Evolutionary conservation across 2,888 invertebrate species (phyloP).

Genomic region (Thera obeliscata): DNA sequence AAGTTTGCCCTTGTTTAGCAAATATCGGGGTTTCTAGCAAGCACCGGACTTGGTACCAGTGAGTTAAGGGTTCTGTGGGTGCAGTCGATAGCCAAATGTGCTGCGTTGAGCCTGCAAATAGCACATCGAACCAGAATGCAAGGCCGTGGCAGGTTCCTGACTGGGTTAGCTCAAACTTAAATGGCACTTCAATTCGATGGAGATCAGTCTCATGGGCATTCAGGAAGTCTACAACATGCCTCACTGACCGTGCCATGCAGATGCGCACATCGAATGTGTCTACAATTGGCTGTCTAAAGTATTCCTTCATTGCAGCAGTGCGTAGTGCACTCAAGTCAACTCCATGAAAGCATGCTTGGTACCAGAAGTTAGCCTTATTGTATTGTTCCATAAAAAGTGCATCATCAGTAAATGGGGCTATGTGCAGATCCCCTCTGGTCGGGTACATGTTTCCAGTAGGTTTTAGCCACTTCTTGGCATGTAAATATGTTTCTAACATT

Average conservation of each 20-base stretch:
- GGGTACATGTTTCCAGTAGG: constrained; percentile 98
- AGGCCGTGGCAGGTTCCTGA: constrained; percentile 98
- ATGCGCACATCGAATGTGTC: constrained; percentile 99
- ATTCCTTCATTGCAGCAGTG: constrained; percentile 97
- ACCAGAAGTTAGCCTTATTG: constrained; percentile 99
- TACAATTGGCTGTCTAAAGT: constrained; percentile 98
- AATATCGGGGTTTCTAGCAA: constrained; percentile 96
- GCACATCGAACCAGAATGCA: constrained; percentile 99
- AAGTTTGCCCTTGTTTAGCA: constrained; percentile 95
- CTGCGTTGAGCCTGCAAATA: constrained; percentile 95
- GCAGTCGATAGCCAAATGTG: constrained; percentile 99
- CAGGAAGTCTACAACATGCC: constrained; percentile 97
- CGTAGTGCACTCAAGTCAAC: constrained; percentile 97
- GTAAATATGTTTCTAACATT: constrained; percentile 99
- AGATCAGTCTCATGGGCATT: constrained; percentile 96
- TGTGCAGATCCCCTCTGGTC: constrained; percentile 97
- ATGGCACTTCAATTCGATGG: constrained; percentile 97
- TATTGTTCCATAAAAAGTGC: constrained; percentile 98
- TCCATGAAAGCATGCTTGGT: constrained; percentile 98
- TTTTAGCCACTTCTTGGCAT: constrained; percentile 98
- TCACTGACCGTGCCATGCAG: constrained; percentile 96
- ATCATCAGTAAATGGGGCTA: constrained; percentile 99
- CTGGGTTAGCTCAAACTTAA: constrained; percentile 95
- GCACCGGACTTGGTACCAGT: constrained; percentile 99
- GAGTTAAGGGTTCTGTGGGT: constrained; percentile 98